A percentile compares a stretch with the other conserved stretches of the same genome.
These are phyloP conservation scores for Lepidocyrtinus sp. DNA, from an alignment of 2,888 invertebrate genomes.

Conservation along the genomic window DNA sequence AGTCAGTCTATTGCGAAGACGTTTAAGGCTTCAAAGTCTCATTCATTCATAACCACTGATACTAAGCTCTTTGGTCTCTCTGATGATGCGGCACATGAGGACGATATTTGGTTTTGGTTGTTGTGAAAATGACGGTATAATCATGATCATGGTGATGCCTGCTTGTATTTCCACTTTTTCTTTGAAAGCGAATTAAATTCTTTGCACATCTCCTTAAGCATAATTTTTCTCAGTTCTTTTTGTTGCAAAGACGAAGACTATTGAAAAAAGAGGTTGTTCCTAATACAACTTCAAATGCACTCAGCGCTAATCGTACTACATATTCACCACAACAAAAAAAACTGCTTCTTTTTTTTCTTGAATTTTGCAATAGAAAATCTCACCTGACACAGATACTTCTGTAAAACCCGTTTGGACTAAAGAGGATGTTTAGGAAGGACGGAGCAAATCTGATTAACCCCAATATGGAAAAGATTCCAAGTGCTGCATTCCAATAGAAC, in stretches of 20 bases:
- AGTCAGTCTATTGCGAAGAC: slow-evolving; percentile 13
- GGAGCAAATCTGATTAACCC: slow-evolving; percentile 61
- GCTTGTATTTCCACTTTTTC: slow-evolving; percentile 59
- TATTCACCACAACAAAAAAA: slow-evolving; percentile 27
- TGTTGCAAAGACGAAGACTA: slow-evolving; percentile 19
- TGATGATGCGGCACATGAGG: slow-evolving; percentile 18
- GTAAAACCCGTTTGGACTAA: slow-evolving; percentile 66
- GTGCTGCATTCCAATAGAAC: slow-evolving; percentile 59
- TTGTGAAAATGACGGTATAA: not conserved
- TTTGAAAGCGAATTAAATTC: slow-evolving; percentile 38
- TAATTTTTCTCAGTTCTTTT: slow-evolving; percentile 3
- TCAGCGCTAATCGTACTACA: slow-evolving; percentile 35
- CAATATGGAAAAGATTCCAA: slow-evolving; percentile 61
- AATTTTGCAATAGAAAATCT: slow-evolving; percentile 45
- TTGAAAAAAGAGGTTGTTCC: slow-evolving; percentile 35
- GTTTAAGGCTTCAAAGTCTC: slow-evolving; percentile 50
- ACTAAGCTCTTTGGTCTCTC: not conserved
- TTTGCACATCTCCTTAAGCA: slow-evolving; percentile 33
- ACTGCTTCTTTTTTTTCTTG: slow-evolving; percentile 11
- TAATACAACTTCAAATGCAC: slow-evolving; percentile 28
- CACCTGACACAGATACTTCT: slow-evolving; percentile 67
- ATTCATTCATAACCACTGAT: slow-evolving; percentile 41
- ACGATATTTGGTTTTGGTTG: not conserved
- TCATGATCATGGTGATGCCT: slow-evolving; percentile 34
- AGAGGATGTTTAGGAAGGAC: slow-evolving; percentile 62